Conservation (phyloP, 2,797 vertebrate genomes). For the Molossus alvarezi region DNA sequence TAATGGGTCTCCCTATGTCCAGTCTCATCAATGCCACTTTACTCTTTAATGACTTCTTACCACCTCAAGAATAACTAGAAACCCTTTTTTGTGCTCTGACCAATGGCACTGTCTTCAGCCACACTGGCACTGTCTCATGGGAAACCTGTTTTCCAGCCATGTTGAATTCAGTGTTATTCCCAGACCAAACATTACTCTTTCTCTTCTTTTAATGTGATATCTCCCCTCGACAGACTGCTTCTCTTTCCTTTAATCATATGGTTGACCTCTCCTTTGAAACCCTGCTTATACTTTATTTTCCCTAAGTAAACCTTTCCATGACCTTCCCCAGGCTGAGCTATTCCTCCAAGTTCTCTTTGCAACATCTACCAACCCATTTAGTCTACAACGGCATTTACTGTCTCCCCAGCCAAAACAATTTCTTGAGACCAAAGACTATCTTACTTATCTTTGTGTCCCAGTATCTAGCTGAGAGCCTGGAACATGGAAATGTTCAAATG, state of each 20-base stretch:
- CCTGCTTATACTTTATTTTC: background rate
- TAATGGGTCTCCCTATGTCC: background rate
- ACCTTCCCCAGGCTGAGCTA: background rate
- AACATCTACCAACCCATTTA: background rate
- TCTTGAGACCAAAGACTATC: background rate
- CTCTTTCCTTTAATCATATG: conserved; percentile 8
- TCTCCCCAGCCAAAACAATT: conserved; percentile 13
- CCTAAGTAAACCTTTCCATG: background rate
- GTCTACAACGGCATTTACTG: background rate
- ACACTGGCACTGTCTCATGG: background rate
- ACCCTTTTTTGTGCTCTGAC: background rate
- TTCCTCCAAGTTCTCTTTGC: background rate
- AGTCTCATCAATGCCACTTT: background rate
- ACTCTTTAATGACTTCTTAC: conserved; percentile 53
- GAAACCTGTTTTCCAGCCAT: conserved; percentile 15
- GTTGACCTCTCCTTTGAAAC: background rate
- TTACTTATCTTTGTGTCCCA: background rate
- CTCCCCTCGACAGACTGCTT: background rate
- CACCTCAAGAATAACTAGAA: conserved; percentile 50
- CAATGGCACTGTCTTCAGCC: background rate
- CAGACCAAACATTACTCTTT: background rate
- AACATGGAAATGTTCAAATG: background rate
- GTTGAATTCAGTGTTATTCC: conserved; percentile 47
- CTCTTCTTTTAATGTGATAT: background rate
- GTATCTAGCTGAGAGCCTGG: background rate